Conservation (phyloP, 2,888 invertebrate genomes). For the Ichneumon xanthorius region DNA sequence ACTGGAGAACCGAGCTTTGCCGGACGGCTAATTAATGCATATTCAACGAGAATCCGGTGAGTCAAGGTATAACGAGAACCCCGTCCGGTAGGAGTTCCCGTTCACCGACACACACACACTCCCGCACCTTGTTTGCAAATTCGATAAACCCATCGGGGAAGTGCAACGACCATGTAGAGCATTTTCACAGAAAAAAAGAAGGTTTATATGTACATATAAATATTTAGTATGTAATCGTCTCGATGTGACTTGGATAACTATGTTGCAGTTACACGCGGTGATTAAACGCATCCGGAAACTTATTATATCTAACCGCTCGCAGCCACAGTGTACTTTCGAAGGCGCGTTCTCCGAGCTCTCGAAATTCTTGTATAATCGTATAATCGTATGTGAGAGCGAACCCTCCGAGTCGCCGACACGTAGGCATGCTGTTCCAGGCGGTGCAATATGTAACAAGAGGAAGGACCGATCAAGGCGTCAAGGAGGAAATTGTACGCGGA, state of each 20-base stretch:
- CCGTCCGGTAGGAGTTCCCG: slow-evolving; percentile 37
- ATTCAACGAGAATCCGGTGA: slow-evolving; percentile 59
- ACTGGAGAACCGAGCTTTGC: slow-evolving; percentile 23
- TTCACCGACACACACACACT: neutral
- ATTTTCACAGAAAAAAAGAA: neutral
- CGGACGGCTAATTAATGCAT: slow-evolving; percentile 59
- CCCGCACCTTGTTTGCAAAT: slow-evolving; percentile 33
- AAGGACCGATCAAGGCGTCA: slow-evolving; percentile 10
- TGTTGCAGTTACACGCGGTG: slow-evolving; percentile 8
- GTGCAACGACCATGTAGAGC: neutral
- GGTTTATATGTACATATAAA: neutral
- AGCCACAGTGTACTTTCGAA: slow-evolving; percentile 30
- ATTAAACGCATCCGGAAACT: slow-evolving; percentile 50
- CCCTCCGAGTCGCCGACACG: slow-evolving; percentile 1
- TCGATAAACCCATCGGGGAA: slow-evolving; percentile 46
- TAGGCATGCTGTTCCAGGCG: neutral
- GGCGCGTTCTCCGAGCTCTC: slow-evolving; percentile 26
- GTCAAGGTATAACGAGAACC: slow-evolving; percentile 51
- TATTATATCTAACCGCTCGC: slow-evolving; percentile 44
- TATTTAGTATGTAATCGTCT: slow-evolving; percentile 14
- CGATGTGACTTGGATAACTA: neutral
- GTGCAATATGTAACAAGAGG: slow-evolving; percentile 28
- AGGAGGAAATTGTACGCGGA: slow-evolving; percentile 9
- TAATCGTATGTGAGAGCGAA: slow-evolving; percentile 15
- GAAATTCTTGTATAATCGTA: slow-evolving; percentile 38